Conservation (phyloP, 2,888 invertebrate genomes). For the Drosophila putrida region DNA sequence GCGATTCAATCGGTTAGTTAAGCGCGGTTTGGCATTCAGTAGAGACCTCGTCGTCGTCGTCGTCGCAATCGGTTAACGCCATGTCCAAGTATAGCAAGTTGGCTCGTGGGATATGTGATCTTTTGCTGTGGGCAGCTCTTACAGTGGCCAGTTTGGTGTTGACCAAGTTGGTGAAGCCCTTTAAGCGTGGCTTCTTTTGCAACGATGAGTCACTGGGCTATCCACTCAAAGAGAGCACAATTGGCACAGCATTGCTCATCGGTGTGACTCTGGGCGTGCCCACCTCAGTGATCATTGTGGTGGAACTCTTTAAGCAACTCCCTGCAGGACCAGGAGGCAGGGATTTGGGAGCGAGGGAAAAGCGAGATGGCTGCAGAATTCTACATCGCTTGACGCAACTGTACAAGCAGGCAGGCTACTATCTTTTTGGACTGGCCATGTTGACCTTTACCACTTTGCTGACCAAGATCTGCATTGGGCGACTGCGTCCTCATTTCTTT, state of each 20-base stretch:
- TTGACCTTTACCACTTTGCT: slow-evolving; percentile 72
- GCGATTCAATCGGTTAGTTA: slow-evolving; percentile 61
- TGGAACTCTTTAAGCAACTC: slow-evolving; percentile 79
- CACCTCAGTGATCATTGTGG: slow-evolving; percentile 70
- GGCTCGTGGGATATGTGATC: slow-evolving; percentile 77
- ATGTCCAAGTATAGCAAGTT: slow-evolving; percentile 74
- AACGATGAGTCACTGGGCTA: slow-evolving; percentile 81
- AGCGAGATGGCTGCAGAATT: slow-evolving; percentile 51
- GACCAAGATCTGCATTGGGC: slow-evolving; percentile 73
- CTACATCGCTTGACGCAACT: slow-evolving; percentile 70
- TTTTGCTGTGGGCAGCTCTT: slow-evolving; percentile 76
- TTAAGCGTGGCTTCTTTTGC: slow-evolving; percentile 81
- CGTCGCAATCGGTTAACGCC: slow-evolving; percentile 12
- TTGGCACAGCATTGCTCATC: slow-evolving; percentile 57
- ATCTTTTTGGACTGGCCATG: slow-evolving; percentile 77
- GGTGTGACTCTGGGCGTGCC: slow-evolving; percentile 67
- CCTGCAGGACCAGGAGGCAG: slow-evolving; percentile 30
- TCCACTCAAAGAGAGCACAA: slow-evolving; percentile 66
- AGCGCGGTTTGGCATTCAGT: slow-evolving; percentile 67
- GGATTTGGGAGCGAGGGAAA: slow-evolving; percentile 18
- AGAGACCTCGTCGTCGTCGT: slow-evolving; percentile 47
- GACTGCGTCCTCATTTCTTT: slow-evolving; percentile 80
- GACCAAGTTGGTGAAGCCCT: slow-evolving; percentile 68
- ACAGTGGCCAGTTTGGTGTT: slow-evolving; percentile 68
- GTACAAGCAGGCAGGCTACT: slow-evolving; percentile 77